Conservation (phyloP, 2,113 vertebrate genomes). For the Prinia subflava region DNA sequence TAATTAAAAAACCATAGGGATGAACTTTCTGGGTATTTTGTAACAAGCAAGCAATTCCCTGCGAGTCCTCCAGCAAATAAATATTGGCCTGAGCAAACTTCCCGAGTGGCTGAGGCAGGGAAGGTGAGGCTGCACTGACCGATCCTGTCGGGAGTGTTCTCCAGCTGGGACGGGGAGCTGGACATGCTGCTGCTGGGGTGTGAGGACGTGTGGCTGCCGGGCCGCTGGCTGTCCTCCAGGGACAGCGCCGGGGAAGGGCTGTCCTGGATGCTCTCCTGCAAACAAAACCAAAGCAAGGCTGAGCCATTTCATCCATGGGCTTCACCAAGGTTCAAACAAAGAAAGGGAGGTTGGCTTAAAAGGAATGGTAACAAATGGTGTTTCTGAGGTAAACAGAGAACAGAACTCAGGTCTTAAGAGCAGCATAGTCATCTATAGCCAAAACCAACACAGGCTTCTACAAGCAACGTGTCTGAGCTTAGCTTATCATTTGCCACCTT, state of each 20-base stretch:
- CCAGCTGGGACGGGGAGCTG: conserved; percentile 82
- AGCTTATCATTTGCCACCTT: neutral
- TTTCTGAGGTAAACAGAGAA: neutral
- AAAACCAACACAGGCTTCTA: neutral
- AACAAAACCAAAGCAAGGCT: conserved; percentile 1
- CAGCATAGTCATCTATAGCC: neutral
- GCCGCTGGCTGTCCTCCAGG: conserved; percentile 79
- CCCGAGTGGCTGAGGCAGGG: too few relatives aligned
- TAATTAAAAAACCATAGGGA: rapidly evolving
- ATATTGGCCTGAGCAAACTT: too few relatives aligned
- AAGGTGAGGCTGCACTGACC: conserved; percentile 57
- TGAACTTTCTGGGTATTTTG: rapidly evolving
- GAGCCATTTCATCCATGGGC: neutral
- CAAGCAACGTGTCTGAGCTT: neutral
- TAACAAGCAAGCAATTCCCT: neutral
- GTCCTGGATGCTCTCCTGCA: conserved; percentile 85
- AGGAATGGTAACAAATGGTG: neutral
- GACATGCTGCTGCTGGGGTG: conserved; percentile 89
- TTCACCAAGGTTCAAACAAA: neutral
- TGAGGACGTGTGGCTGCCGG: conserved; percentile 83
- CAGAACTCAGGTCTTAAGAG: neutral
- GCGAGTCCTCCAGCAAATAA: too few relatives aligned
- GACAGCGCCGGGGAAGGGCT: conserved; percentile 86
- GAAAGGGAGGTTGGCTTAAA: neutral
- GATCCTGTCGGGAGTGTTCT: conserved; percentile 80